Conservation (phyloP, 2,113 vertebrate species). For the Daboia siamensis region DNA sequence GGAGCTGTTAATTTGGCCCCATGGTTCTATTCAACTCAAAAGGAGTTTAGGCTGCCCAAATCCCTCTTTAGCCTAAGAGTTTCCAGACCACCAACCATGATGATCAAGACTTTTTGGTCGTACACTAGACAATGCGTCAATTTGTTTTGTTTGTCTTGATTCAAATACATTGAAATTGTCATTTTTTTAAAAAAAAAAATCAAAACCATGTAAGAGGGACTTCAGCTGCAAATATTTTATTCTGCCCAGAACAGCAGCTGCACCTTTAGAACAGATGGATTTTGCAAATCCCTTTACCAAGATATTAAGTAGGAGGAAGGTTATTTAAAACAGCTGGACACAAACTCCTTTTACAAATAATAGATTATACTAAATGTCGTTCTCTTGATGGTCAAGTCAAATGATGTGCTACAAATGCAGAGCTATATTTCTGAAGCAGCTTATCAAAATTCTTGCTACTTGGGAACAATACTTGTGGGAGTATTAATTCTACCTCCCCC, state of each 20-base stretch:
- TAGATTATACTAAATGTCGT: background rate
- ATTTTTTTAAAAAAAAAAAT: slow-evolving; percentile 34
- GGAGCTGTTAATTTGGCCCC: slow-evolving; percentile 24
- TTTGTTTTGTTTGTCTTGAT: slow-evolving; percentile 53
- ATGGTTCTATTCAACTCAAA: slow-evolving; percentile 58
- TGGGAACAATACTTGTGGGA: background rate
- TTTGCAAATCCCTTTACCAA: slow-evolving; percentile 47
- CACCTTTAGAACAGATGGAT: slow-evolving; percentile 61
- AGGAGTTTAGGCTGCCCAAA: slow-evolving; percentile 43
- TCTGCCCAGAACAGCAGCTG: slow-evolving; percentile 43
- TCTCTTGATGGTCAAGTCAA: slow-evolving; percentile 5
- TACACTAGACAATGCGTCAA: slow-evolving; percentile 33
- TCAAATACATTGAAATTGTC: slow-evolving; percentile 54
- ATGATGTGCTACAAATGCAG: slow-evolving; percentile 10
- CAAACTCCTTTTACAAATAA: slow-evolving; percentile 46
- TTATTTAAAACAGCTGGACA: slow-evolving; percentile 57
- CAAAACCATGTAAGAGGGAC: slow-evolving; percentile 32
- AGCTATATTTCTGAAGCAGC: background rate
- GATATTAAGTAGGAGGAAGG: slow-evolving; percentile 40
- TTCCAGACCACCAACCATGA: slow-evolving; percentile 69
- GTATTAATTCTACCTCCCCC: background rate
- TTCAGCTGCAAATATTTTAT: slow-evolving; percentile 60
- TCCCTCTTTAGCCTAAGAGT: slow-evolving; percentile 27
- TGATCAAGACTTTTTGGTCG: slow-evolving; percentile 40
- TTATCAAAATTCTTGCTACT: background rate